A percentile compares a stretch with the other conserved stretches of the same genome.
These are phyloP conservation scores for Trichonephila clavipes DNA, from an alignment of 1,140 invertebrate genomes.

Conservation along the genomic window DNA sequence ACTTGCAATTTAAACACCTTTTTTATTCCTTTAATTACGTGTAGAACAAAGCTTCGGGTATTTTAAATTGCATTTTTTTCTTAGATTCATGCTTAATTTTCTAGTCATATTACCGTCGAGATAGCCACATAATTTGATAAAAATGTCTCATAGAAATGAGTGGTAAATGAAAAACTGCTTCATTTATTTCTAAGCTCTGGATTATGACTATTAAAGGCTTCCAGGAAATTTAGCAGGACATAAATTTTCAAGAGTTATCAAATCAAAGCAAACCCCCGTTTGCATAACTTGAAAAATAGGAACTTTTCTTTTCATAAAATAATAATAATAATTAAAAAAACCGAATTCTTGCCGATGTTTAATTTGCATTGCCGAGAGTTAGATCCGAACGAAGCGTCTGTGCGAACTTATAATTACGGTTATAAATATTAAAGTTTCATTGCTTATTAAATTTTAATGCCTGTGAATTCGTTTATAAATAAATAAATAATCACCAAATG, in stretches of 20 bases:
- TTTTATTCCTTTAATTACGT: no score
- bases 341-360: not conserved
- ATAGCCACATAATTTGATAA: no score
- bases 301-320: not conserved
- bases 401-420: constrained; percentile 21
- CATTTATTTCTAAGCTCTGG: no score
- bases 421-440: constrained; percentile 29
- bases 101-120: no score
- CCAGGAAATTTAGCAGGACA: not conserved
- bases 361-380: not conserved
- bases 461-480: constrained; percentile 46
- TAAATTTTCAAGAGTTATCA: not conserved
- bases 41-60: no score
- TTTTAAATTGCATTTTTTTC: no score
- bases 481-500: constrained; percentile 38
- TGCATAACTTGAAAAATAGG: not conserved
- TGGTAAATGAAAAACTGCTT: no score
- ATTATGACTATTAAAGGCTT: no score
- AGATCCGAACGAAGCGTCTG: not conserved
- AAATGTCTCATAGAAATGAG: no score
- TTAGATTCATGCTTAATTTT: no score
- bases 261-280: not conserved
- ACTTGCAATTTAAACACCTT: no score
- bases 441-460: constrained; percentile 56
- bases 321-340: no score